phyloP scores from a whole-genome alignment of 2,113 vertebrate genomes.

The Leptocoma aspasia region DNA sequence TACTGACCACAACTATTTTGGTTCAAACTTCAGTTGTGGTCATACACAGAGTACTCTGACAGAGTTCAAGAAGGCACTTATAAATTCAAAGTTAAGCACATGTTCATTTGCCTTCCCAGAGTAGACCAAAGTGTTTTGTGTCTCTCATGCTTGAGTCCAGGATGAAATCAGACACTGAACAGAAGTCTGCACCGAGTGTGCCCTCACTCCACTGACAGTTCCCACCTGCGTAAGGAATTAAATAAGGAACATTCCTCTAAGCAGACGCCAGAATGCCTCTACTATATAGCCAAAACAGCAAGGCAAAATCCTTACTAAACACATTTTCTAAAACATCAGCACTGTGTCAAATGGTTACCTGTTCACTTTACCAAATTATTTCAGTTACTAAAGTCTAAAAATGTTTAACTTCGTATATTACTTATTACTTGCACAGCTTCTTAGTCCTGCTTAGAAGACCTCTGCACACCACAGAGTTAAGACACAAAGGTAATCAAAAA shows the following conservation, averaged over 20 bases:
- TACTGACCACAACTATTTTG: slow-evolving; percentile 6
- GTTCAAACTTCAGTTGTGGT: background rate
- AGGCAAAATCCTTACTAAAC: background rate
- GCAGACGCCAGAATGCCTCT: background rate
- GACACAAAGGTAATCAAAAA: background rate
- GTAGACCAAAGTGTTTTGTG: background rate
- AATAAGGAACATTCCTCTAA: background rate
- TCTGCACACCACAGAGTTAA: background rate
- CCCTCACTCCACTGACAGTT: background rate
- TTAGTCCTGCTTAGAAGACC: background rate
- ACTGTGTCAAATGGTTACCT: background rate
- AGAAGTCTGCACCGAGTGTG: background rate
- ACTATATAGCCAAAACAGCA: background rate
- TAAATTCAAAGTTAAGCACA: background rate
- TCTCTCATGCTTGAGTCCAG: background rate
- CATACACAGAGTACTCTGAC: background rate
- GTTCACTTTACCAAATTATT: background rate
- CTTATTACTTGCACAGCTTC: background rate
- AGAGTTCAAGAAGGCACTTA: slow-evolving; percentile 1
- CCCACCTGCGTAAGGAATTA: background rate
- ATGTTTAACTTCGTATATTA: background rate
- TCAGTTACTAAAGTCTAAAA: background rate
- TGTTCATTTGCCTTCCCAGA: background rate
- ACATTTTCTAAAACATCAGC: background rate
- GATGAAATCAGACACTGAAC: background rate